Evolutionary conservation across 2,888 invertebrate genomes (phyloP).

Genomic region (Autographa gamma): DNA sequence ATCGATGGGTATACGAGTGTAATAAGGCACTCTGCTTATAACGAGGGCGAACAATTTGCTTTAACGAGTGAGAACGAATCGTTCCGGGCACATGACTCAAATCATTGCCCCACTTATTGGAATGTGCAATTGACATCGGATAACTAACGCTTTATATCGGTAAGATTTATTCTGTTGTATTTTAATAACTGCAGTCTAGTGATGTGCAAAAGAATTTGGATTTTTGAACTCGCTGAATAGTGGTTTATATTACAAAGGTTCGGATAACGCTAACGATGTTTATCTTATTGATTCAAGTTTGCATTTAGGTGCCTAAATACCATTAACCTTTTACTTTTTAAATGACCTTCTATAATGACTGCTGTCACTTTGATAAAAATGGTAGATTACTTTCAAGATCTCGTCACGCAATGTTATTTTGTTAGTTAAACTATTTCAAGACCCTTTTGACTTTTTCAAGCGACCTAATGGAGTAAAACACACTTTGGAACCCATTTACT

Average conservation of each 20-base stretch:
- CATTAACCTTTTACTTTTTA: background rate
- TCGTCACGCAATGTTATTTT: conserved; percentile 25
- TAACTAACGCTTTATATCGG: conserved; percentile 22
- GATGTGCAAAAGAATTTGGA: background rate
- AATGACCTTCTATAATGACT: background rate
- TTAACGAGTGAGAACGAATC: conserved; percentile 49
- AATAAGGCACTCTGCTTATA: conserved; percentile 56
- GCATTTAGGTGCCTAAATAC: background rate
- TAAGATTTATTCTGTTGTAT: conserved; percentile 20
- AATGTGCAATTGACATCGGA: conserved; percentile 33
- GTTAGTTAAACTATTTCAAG: conserved; percentile 42
- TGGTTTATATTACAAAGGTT: too few relatives aligned
- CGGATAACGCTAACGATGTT: too few relatives aligned
- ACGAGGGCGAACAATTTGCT: conserved; percentile 50
- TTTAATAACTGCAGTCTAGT: conserved; percentile 9
- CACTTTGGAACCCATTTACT: conserved; percentile 49
- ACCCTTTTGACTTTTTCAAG: conserved; percentile 46
- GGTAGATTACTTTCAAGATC: conserved; percentile 2
- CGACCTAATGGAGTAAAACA: conserved; percentile 48
- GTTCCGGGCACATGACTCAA: conserved; percentile 39
- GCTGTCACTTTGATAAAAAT: background rate
- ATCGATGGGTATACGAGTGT: conserved; percentile 39
- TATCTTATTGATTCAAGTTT: too few relatives aligned
- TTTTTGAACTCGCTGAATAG: background rate
- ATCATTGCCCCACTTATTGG: conserved; percentile 45